These are phyloP conservation scores for Sardinella longiceps DNA, from an alignment of 2,797 vertebrate species.

Conservation along the genomic window DNA sequence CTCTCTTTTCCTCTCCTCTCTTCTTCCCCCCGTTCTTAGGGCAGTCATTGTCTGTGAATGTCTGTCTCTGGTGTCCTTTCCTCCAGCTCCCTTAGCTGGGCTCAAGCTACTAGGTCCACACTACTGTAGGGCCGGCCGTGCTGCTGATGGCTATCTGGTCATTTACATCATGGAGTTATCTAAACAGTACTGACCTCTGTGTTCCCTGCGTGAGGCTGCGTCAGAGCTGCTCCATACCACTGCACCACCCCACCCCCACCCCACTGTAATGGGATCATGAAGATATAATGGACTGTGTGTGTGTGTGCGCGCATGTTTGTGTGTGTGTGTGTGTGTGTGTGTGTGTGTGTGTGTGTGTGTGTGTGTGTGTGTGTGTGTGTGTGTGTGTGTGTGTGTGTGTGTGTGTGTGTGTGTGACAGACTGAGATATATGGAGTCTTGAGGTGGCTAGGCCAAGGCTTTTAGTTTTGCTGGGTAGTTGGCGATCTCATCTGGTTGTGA, in stretches of 20 bases:
- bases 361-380: conserved; percentile 8
- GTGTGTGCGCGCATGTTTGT: neutral
- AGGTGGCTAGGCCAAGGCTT: conserved; percentile 24
- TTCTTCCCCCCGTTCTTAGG: neutral
- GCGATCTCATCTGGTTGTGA: conserved; percentile 36
- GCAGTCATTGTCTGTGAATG: neutral
- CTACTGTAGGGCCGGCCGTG: too few species aligned
- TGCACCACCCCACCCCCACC: neutral
- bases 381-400: conserved; percentile 9
- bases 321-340: conserved; percentile 18
- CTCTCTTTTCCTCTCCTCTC: neutral
- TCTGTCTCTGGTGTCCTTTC: neutral
- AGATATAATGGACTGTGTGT: neutral
- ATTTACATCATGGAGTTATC: neutral
- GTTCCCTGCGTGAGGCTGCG: neutral
- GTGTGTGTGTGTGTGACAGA: conserved; percentile 4
- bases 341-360: conserved; percentile 5
- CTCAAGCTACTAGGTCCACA: neutral
- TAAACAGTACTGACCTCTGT: neutral
- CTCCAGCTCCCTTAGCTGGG: neutral
- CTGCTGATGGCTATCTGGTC: neutral
- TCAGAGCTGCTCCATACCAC: neutral
- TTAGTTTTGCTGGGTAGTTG: neutral
- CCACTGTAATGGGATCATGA: neutral
- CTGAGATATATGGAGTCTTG: conserved; percentile 29